Conservation (phyloP, 2,797 vertebrate genomes). For the Lacerta bilineata region DNA sequence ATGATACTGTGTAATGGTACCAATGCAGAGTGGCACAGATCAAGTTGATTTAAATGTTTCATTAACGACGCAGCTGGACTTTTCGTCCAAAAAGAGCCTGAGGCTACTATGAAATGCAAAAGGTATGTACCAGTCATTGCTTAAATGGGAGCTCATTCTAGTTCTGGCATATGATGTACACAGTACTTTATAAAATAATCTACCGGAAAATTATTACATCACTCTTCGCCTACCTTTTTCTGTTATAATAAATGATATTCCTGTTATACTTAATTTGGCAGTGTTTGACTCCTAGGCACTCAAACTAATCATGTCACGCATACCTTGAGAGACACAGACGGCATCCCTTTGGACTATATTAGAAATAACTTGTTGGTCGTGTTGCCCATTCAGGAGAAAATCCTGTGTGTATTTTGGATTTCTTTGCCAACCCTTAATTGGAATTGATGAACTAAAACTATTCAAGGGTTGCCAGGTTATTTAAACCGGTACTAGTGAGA, state of each 20-base stretch:
- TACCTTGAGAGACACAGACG: constrained; percentile 58
- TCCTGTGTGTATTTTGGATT: constrained; percentile 75
- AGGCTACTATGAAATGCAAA: constrained; percentile 59
- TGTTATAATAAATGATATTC: constrained; percentile 70
- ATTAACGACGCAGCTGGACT: constrained; percentile 59
- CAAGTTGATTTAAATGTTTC: constrained; percentile 49
- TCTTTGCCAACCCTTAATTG: constrained; percentile 79
- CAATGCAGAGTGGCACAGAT: constrained; percentile 61
- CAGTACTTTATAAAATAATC: constrained; percentile 65
- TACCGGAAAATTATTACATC: constrained; percentile 66
- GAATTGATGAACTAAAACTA: constrained; percentile 78
- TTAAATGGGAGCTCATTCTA: constrained; percentile 68
- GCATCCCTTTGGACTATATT: constrained; percentile 68
- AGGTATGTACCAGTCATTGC: constrained; percentile 54
- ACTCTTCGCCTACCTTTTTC: constrained; percentile 56
- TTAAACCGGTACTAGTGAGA: constrained; percentile 72
- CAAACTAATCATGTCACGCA: constrained; percentile 54
- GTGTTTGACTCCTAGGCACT: constrained; percentile 54
- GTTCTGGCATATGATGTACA: constrained; percentile 54
- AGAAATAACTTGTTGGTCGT: constrained; percentile 72
- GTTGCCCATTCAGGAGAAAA: constrained; percentile 73
- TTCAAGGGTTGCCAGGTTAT: constrained; percentile 78
- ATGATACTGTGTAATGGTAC: constrained; percentile 39
- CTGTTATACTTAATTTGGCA: constrained; percentile 60
- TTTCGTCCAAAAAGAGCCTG: constrained; percentile 51